phyloP scores from a whole-genome alignment of 1,140 invertebrate species.

The Drosophila ananassae region DNA sequence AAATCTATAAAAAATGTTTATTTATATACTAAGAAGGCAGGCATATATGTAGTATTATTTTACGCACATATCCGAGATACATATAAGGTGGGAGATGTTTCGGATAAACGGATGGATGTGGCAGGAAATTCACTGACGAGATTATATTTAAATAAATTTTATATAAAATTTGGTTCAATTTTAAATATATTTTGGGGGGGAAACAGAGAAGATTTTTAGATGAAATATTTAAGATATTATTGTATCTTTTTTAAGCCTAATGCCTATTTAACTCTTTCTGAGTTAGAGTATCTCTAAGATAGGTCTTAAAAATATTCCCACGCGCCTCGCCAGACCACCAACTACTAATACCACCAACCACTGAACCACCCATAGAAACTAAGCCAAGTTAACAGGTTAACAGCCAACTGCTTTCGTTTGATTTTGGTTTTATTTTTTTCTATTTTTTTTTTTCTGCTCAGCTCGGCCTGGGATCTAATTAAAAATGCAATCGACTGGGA shows the following conservation, averaged over 20 bases:
- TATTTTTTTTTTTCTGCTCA: constrained; percentile 2
- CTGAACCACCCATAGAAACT: constrained; percentile 22
- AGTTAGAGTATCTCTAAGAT: constrained; percentile 13
- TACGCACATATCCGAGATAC: background rate
- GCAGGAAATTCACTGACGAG: constrained; percentile 54
- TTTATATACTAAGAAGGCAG: constrained; percentile 21
- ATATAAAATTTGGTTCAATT: background rate
- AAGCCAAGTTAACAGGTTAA: constrained; percentile 41
- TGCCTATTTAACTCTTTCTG: too few species aligned
- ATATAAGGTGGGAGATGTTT: constrained; percentile 11
- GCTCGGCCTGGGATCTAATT: constrained; percentile 40
- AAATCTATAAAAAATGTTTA: constrained; percentile 64
- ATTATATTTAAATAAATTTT: constrained; percentile 64
- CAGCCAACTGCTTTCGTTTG: constrained; percentile 33
- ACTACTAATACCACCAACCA: too few species aligned
- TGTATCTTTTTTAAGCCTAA: too few species aligned
- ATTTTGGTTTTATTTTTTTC: constrained; percentile 8
- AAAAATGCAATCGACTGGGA: constrained; percentile 61
- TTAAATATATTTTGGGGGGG: too few species aligned
- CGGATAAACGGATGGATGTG: constrained; percentile 9
- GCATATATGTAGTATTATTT: background rate
- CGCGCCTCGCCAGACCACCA: constrained; percentile 6
- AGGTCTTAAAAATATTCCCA: constrained; percentile 40
- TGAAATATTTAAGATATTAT: too few species aligned
- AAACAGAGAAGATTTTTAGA: too few species aligned